These are phyloP conservation scores for Neoaliturus tenellus DNA, from an alignment of 2,888 invertebrate genomes.

Conservation along the genomic window DNA sequence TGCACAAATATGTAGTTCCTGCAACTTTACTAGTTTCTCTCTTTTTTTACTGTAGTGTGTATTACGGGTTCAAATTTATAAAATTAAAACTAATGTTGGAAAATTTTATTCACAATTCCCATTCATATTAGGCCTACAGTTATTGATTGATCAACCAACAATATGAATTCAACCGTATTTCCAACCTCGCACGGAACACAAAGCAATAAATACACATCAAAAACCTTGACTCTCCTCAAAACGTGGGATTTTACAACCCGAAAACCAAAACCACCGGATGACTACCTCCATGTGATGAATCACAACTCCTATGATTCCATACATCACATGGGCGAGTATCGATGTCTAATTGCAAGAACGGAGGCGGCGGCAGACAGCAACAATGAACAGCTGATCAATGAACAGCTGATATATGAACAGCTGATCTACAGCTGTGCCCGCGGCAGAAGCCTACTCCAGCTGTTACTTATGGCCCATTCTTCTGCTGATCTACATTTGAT, in stretches of 20 bases:
- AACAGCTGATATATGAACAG: neutral
- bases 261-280: neutral
- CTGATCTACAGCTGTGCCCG: too few relatives aligned
- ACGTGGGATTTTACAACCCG: neutral
- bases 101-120: too few relatives aligned
- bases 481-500: slow-evolving; percentile 26
- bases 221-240: slow-evolving; percentile 4
- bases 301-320: neutral
- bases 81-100: too few relatives aligned
- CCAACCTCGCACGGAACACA: neutral
- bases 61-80: too few relatives aligned
- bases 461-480: slow-evolving; percentile 13
- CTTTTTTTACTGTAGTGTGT: too few relatives aligned
- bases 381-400: too few relatives aligned
- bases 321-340: neutral
- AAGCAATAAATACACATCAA: neutral
- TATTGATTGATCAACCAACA: too few relatives aligned
- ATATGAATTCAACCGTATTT: too few relatives aligned
- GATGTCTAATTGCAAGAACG: neutral
- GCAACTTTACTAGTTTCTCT: too few relatives aligned
- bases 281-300: neutral
- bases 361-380: neutral
- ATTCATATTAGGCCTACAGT: too few relatives aligned
- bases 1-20: too few relatives aligned
- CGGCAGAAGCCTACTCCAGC: neutral